These are phyloP conservation scores for Agrilus mali DNA, from an alignment of 2,888 invertebrate species.

Conservation along the genomic window DNA sequence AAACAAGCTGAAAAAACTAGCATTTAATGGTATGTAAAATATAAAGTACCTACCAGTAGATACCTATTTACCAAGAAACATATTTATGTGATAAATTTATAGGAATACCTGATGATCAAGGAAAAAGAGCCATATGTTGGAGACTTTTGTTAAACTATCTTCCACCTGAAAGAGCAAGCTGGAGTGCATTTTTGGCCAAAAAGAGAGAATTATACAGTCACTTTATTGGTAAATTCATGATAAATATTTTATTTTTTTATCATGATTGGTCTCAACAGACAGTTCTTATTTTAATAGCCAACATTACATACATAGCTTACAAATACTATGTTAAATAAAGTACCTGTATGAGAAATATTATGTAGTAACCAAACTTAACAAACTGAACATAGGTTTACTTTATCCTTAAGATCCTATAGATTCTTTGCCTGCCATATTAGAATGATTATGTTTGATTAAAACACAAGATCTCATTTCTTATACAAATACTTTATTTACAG, in stretches of 20 bases:
- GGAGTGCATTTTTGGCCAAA: constrained; percentile 55
- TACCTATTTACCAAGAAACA: constrained; percentile 1
- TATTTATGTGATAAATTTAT: constrained; percentile 13
- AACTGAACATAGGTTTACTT: too few relatives aligned
- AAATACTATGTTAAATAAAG: too few relatives aligned
- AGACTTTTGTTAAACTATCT: constrained; percentile 78
- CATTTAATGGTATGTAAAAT: constrained; percentile 59
- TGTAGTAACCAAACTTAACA: too few relatives aligned
- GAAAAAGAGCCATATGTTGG: constrained; percentile 76
- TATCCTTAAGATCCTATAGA: too few relatives aligned
- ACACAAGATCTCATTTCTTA: too few relatives aligned
- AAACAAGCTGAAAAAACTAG: constrained; percentile 50
- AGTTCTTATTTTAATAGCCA: too few relatives aligned
- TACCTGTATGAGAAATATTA: too few relatives aligned
- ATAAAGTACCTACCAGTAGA: constrained; percentile 2
- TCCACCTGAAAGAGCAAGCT: constrained; percentile 52
- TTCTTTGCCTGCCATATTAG: too few relatives aligned
- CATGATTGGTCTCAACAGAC: not conserved
- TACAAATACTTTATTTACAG: too few relatives aligned
- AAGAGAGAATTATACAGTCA: constrained; percentile 72
- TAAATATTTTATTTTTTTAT: too few relatives aligned
- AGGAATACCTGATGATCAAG: constrained; percentile 84
- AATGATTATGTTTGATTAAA: too few relatives aligned
- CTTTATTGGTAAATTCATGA: constrained; percentile 50
- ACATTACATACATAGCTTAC: too few relatives aligned